Percentiles rank a stretch among this genome's conserved stretches.
Evolutionary conservation across 2,888 invertebrate genomes (phyloP).

Genomic region (Lagria hirta): DNA sequence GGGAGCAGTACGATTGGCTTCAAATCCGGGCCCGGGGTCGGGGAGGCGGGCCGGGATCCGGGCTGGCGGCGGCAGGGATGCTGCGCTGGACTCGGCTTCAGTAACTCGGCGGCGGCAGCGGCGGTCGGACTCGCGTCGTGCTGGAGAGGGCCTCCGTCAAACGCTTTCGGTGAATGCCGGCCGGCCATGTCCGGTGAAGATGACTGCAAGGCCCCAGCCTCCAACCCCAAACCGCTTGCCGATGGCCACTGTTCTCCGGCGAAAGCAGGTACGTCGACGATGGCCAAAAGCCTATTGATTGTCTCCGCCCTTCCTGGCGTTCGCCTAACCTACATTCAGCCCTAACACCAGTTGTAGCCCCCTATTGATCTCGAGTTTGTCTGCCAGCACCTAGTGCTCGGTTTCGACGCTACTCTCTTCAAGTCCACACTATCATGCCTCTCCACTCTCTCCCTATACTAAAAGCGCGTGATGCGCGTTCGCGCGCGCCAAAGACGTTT

Average conservation of each 20-base stretch:
- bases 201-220: slow-evolving; percentile 46
- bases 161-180: slow-evolving; percentile 46
- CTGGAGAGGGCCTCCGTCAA: slow-evolving; percentile 48
- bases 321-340: slow-evolving; percentile 52
- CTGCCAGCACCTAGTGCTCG: slow-evolving; percentile 34
- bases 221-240: slow-evolving; percentile 47
- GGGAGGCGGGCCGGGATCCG: slow-evolving; percentile 30
- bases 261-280: slow-evolving; percentile 45
- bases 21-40: slow-evolving; percentile 36
- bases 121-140: slow-evolving; percentile 38
- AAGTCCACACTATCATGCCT: slow-evolving; percentile 26
- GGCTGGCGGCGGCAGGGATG: slow-evolving; percentile 47
- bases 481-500: slow-evolving; percentile 11
- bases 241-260: slow-evolving; percentile 54
- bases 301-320: slow-evolving; percentile 45
- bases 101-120: slow-evolving; percentile 44
- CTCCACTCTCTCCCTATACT: slow-evolving; percentile 21
- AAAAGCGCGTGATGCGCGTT: too few species aligned
- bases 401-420: slow-evolving; percentile 33
- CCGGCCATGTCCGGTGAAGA: slow-evolving; percentile 50
- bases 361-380: slow-evolving; percentile 41
- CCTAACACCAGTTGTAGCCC: slow-evolving; percentile 36
- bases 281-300: slow-evolving; percentile 35
- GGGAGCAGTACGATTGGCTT: slow-evolving; percentile 19
- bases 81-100: slow-evolving; percentile 54